These are phyloP conservation scores for Drosophila fuyamai DNA, from an alignment of 1,140 invertebrate species.

Conservation along the genomic window DNA sequence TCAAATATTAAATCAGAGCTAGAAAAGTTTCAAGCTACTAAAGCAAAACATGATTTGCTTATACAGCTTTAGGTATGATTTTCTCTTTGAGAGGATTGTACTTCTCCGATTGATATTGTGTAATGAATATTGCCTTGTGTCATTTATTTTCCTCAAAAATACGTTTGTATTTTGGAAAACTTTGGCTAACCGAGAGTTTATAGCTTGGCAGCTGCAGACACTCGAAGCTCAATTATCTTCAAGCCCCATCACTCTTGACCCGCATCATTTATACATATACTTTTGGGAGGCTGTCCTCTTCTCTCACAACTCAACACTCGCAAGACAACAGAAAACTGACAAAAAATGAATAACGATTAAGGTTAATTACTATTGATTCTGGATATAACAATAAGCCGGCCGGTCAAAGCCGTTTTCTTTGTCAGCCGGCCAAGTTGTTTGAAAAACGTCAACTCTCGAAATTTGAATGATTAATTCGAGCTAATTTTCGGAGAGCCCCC, in stretches of 20 bases:
- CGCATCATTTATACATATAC: constrained; percentile 36
- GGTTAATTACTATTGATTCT: constrained; percentile 83
- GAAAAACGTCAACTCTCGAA: constrained; percentile 58
- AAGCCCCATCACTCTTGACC: constrained; percentile 30
- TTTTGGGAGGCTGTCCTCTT: constrained; percentile 31
- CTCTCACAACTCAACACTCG: constrained; percentile 39
- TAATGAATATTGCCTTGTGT: background rate
- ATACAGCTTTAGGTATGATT: no score
- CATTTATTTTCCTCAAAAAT: background rate
- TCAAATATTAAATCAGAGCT: no score
- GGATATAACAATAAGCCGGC: constrained; percentile 43
- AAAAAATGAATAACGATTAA: constrained; percentile 66
- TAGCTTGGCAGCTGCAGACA: constrained; percentile 22
- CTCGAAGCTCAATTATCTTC: constrained; percentile 36
- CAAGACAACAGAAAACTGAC: constrained; percentile 33
- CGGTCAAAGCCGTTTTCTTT: constrained; percentile 36
- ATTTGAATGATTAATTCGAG: constrained; percentile 78
- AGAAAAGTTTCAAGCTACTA: no score
- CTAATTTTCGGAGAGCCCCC: constrained; percentile 44
- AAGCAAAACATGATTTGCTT: no score
- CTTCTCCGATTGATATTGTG: background rate
- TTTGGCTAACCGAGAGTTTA: background rate
- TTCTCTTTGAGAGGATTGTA: background rate
- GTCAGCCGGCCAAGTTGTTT: constrained; percentile 55
- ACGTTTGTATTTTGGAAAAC: background rate